Percentiles rank a stretch among this genome's conserved stretches.
Evolutionary conservation across 2,113 vertebrate genomes (phyloP).

Genomic region (Cyprinus carpio): DNA sequence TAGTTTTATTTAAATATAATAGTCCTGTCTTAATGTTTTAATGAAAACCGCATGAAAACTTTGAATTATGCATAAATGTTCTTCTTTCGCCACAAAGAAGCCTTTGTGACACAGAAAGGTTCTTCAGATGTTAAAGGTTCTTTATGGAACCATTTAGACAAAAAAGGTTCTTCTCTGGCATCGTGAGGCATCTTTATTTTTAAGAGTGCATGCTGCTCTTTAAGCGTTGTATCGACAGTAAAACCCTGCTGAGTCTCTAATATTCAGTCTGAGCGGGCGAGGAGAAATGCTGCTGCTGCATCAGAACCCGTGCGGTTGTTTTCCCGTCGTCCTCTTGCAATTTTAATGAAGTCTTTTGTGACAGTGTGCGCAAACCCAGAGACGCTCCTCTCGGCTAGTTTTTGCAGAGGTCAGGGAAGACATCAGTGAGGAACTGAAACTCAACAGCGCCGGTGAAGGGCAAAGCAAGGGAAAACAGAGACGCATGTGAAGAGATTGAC

Average conservation of each 20-base stretch:
- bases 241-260: neutral
- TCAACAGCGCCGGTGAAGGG: neutral
- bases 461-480: neutral
- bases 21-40: too few species aligned
- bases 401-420: conserved; percentile 9
- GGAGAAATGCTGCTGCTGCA: conserved; percentile 8
- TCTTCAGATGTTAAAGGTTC: too few species aligned
- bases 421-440: neutral
- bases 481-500: neutral
- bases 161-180: too few species aligned
- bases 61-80: neutral
- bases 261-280: neutral
- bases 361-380: neutral
- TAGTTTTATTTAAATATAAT: too few species aligned
- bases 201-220: neutral
- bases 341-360: conserved; percentile 33
- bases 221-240: neutral
- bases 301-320: neutral
- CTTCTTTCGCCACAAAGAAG: too few species aligned
- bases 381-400: neutral
- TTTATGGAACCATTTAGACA: too few species aligned
- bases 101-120: too few species aligned
- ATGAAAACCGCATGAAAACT: too few species aligned
- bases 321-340: conserved; percentile 20
- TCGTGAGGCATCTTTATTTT: too few species aligned